These are phyloP conservation scores for Halesus radiatus DNA, from an alignment of 1,140 invertebrate genomes.

Conservation along the genomic window DNA sequence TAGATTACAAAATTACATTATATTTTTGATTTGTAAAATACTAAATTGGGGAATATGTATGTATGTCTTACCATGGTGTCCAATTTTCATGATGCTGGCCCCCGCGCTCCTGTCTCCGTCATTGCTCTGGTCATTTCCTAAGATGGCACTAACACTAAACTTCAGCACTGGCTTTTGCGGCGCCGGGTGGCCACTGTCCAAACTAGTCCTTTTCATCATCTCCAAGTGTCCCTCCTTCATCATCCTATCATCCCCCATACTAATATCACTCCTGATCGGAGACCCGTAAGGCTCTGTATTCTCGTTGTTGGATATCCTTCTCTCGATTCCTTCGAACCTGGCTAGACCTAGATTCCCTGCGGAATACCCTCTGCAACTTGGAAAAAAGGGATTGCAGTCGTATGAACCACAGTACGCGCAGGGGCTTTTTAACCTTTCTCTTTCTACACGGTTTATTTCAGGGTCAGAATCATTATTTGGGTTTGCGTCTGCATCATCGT, in stretches of 20 bases:
- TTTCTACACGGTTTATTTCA: conserved; percentile 64
- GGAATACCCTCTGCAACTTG: conserved; percentile 45
- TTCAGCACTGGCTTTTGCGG: conserved; percentile 84
- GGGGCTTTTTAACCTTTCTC: conserved; percentile 63
- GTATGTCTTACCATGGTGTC: conserved; percentile 48
- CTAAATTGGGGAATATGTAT: not conserved
- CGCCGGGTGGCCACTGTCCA: conserved; percentile 59
- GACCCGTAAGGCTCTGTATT: conserved; percentile 25
- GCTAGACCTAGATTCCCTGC: not conserved
- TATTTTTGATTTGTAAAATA: too few species aligned
- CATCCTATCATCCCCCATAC: conserved; percentile 56
- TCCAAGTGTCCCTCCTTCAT: conserved; percentile 46
- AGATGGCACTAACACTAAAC: conserved; percentile 92
- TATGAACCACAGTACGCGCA: conserved; percentile 53
- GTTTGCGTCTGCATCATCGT: conserved; percentile 60
- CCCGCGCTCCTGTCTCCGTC: conserved; percentile 80
- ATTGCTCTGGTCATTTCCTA: conserved; percentile 87
- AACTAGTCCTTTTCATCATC: conserved; percentile 63
- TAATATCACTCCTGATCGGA: conserved; percentile 19
- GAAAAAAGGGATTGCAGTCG: conserved; percentile 55
- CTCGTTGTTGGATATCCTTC: conserved; percentile 58
- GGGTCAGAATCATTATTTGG: conserved; percentile 64
- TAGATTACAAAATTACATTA: too few species aligned
- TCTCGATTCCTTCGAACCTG: conserved; percentile 57
- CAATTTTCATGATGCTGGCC: conserved; percentile 72